Conservation (phyloP, 2,888 invertebrate species). For the Acholoe squamosa region DNA sequence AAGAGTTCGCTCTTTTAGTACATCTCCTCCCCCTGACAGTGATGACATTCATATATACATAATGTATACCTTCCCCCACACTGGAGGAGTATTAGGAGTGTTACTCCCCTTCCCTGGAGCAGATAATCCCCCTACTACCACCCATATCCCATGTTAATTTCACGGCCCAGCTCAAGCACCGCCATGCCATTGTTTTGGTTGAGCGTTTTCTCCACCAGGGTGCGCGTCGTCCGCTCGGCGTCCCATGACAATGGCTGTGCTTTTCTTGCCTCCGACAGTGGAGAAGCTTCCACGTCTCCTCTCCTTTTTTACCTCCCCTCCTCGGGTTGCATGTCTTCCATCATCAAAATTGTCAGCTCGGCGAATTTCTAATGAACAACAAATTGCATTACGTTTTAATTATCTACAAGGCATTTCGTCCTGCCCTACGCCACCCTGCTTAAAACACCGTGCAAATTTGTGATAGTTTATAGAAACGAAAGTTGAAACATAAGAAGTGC, state of each 20-base stretch:
- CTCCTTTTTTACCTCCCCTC: not conserved
- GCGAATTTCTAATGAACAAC: slow-evolving; percentile 61
- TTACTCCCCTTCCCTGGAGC: not conserved
- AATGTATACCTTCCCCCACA: slow-evolving; percentile 2
- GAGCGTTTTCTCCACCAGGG: slow-evolving; percentile 53
- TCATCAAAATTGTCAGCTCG: slow-evolving; percentile 60
- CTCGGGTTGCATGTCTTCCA: slow-evolving; percentile 57
- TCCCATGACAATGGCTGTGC: slow-evolving; percentile 56
- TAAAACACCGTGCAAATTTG: not conserved
- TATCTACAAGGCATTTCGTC: slow-evolving; percentile 33
- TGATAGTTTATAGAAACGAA: slow-evolving; percentile 45
- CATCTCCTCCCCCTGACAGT: not conserved
- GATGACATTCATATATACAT: slow-evolving; percentile 3
- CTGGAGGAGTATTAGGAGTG: not conserved
- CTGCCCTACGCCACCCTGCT: not conserved
- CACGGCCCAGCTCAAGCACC: slow-evolving; percentile 49
- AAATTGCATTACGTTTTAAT: slow-evolving; percentile 62
- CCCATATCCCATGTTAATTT: slow-evolving; percentile 55
- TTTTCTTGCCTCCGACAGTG: not conserved
- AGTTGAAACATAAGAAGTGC: not conserved
- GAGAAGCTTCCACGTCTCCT: slow-evolving; percentile 21
- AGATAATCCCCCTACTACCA: not conserved
- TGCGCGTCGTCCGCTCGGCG: slow-evolving; percentile 5
- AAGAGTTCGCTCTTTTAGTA: not conserved
- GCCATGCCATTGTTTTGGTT: slow-evolving; percentile 43